phyloP scores from a whole-genome alignment of 2,113 vertebrate species.

The Catharus fuscescens region DNA sequence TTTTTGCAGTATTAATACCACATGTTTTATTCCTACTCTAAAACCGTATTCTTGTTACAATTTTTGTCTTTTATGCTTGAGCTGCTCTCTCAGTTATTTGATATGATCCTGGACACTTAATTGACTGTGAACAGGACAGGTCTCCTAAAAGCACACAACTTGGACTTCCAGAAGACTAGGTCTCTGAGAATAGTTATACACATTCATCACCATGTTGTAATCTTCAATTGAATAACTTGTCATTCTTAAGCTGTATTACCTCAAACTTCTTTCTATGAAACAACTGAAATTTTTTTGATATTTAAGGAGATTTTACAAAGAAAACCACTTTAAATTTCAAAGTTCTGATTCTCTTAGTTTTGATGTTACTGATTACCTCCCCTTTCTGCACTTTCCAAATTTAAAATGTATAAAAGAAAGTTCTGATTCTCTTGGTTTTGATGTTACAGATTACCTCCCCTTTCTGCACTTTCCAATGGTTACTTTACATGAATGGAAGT shows the following conservation, averaged over 20 bases:
- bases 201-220: not conserved
- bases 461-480: not conserved
- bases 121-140: not conserved
- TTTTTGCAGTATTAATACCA: not conserved
- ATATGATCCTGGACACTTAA: not conserved
- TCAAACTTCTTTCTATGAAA: not conserved
- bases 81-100: not conserved
- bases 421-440: not conserved
- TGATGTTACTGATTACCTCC: not conserved
- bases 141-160: not conserved
- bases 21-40: not conserved
- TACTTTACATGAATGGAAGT: not conserved
- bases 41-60: not conserved
- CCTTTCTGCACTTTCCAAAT: not conserved
- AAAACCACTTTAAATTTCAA: not conserved
- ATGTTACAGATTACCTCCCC: not conserved
- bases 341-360: not conserved
- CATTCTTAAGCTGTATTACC: fast-evolving
- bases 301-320: not conserved
- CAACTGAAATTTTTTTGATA: not conserved
- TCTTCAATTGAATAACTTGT: not conserved
- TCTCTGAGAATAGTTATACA: not conserved
- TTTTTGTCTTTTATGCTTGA: not conserved
- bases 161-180: not conserved
- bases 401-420: not conserved